Evolutionary conservation across 37 sponge, comb jelly and placozoan genomes (phyloP), one percentile per base, ranked within the genome.

Genomic region (Cliona cf. orientalis): DNA sequence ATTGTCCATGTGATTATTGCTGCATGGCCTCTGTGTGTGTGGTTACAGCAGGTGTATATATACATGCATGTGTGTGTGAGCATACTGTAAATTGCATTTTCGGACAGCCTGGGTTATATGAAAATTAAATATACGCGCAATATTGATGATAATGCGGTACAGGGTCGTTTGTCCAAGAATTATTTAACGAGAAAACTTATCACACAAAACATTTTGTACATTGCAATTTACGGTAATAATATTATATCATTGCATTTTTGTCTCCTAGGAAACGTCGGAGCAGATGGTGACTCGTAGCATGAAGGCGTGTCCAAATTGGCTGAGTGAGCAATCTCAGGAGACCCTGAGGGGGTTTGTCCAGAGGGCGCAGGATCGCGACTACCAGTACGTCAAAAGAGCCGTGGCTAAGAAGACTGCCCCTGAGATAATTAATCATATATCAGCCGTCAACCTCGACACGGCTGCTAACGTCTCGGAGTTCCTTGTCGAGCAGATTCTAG

Each of bases 261-360:
- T 59, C n/a, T 34, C 9, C 9, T 83, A 93, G 86, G 93, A 76
- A 37, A 88, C 38, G 42, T 81, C 90, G 5, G 90, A 93, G 73
- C 57, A 36, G 17, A 93, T 93, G 93, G 89, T 93, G 21, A 35
- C 68, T 0, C 81, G 66, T 36, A 85, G 76, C 38, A 53, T 65
- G 37, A 85, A 77, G 62, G 39, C 89, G 23, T 89, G 86, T 42
- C 83, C 82, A 1, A 17, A 17, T 0, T 37, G 81, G 9, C 76
- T 93, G 12, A 45, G 66, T 7, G 80, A 78, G 17, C 55, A 76
- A 6, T 5, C 42, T 59, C 25, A 49, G 34, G 34, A 60, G 71
- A 44, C n/a, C 49, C 42, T 89, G 36, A 46, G 60, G 41, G 45
- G 58, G 2, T 32, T 91, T 36, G 83, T 81, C 0, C 53, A 78